phyloP scores from a whole-genome alignment of 2,113 vertebrate genomes.

The Pavo muticus region DNA sequence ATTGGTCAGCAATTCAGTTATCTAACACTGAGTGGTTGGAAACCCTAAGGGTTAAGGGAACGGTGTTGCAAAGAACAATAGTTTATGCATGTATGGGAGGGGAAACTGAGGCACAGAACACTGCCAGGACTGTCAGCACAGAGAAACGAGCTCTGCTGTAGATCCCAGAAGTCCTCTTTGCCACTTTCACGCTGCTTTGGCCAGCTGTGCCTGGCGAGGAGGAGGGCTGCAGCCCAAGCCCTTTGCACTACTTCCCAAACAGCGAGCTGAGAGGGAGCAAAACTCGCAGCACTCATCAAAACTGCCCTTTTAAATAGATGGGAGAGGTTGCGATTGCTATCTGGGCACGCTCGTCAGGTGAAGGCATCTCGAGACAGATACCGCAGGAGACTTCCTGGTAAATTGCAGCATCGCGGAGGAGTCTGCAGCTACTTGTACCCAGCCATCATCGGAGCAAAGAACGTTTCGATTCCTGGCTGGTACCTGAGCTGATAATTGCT shows the following conservation, averaged over 20 bases:
- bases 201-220: not conserved
- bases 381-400: not conserved
- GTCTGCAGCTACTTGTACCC: slow-evolving; percentile 66
- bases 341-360: not conserved
- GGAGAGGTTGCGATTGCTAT: slow-evolving; percentile 21
- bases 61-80: not conserved
- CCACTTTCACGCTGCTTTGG: not conserved
- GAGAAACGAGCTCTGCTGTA: not conserved
- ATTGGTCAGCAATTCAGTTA: not conserved
- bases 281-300: not conserved
- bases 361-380: slow-evolving; percentile 42
- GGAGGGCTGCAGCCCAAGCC: not conserved
- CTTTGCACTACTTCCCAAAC: not conserved
- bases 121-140: not conserved
- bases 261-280: not conserved
- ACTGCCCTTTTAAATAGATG: not conserved
- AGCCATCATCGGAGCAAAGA: slow-evolving; percentile 32
- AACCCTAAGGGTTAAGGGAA: not conserved
- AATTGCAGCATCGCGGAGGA: slow-evolving; percentile 26
- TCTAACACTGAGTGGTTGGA: fast-evolving
- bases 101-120: not conserved
- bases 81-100: no score
- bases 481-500: slow-evolving; percentile 73
- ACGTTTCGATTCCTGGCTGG: slow-evolving; percentile 48
- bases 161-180: not conserved